Evolutionary conservation across 2,113 vertebrate genomes (phyloP).

Genomic region (Bothrops jararaca): DNA sequence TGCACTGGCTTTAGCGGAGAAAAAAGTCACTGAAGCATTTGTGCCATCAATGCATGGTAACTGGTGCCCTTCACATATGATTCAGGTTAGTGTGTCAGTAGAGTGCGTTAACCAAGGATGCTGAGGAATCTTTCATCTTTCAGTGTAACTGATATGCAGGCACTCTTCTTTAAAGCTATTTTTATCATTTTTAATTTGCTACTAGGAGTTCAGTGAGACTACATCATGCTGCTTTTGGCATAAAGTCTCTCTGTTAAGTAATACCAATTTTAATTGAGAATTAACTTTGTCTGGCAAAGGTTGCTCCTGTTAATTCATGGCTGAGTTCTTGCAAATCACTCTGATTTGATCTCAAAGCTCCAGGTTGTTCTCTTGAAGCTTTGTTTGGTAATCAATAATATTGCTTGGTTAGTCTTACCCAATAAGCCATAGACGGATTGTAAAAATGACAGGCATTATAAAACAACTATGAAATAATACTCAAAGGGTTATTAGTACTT

Average conservation of each 20-base stretch:
- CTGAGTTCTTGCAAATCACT: background rate
- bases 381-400: background rate
- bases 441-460: background rate
- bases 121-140: background rate
- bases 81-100: background rate
- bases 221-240: background rate
- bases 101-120: background rate
- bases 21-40: background rate
- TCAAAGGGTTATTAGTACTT: background rate
- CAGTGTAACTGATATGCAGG: background rate
- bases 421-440: background rate
- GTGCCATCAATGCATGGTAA: background rate
- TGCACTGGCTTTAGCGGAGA: no score
- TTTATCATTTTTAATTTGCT: background rate
- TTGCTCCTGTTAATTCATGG: background rate
- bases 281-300: background rate
- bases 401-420: background rate
- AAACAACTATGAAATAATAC: background rate
- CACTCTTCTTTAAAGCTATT: background rate
- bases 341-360: background rate
- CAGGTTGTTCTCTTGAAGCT: background rate
- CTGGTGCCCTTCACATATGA: background rate
- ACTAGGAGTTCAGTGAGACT: background rate
- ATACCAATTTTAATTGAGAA: background rate
- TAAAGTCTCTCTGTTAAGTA: background rate